Evolutionary conservation across 2,113 vertebrate species (phyloP).

Genomic region (Fregata magnificens): DNA sequence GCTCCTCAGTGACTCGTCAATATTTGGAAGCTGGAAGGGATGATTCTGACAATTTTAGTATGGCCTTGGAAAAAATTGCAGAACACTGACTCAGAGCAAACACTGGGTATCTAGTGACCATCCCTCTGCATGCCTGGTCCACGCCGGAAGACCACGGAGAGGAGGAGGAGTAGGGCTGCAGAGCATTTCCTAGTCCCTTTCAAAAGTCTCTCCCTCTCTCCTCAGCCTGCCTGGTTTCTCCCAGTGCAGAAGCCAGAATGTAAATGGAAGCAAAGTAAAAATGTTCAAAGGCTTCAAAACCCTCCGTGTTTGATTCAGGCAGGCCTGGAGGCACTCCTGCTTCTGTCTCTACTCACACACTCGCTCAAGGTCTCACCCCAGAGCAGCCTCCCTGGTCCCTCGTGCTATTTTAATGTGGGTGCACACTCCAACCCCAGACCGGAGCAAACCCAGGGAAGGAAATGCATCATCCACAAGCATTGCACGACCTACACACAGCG

Average conservation of each 20-base stretch:
- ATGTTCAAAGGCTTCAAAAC: background rate
- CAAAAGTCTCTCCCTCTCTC: background rate
- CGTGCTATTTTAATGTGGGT: accelerated
- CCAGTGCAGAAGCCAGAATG: background rate
- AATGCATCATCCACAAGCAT: accelerated
- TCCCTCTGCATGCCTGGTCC: background rate
- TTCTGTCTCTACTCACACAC: background rate
- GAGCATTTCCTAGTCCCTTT: background rate
- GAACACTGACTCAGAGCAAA: background rate
- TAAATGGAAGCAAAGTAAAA: background rate
- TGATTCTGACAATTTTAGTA: background rate
- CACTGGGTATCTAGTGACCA: accelerated
- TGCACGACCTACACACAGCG: accelerated
- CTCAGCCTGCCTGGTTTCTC: background rate
- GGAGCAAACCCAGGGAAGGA: background rate
- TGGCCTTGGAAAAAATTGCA: background rate
- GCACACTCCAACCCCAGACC: background rate
- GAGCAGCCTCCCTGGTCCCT: background rate
- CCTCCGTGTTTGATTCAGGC: background rate
- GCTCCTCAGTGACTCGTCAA: background rate
- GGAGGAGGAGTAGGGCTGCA: background rate
- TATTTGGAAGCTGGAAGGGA: background rate
- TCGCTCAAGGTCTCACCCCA: background rate
- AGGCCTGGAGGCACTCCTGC: background rate
- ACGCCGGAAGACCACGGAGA: accelerated